Evolutionary conservation across 2,113 vertebrate species (phyloP), one percentile per base, ranked within the genome.

Genomic region (Myrmophylax atrothorax): DNA sequence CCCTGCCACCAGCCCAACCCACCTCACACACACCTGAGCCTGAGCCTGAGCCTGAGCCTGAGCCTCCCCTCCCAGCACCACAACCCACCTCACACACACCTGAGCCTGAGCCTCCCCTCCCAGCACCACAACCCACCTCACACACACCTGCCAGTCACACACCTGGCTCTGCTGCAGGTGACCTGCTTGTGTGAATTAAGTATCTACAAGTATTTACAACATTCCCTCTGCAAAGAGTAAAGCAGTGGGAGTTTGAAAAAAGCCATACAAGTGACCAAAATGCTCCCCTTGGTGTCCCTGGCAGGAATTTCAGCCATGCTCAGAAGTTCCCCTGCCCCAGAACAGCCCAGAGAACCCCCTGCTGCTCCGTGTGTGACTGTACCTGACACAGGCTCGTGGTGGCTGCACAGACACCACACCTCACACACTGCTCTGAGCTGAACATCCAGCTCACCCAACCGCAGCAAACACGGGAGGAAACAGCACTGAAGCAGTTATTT

Each of bases 71-170:
- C 38, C 38, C 38, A 40, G 38, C 38, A 40, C 38, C 38, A 40
- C 38, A 40, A 40, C 38, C 38, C 38, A 40, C 38, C 38, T 40
- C 38, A 40, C 38, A 40, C 38, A 40, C 38, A 40, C 38, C 38
- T 40, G 38, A 40, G 38, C 38, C 38, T 40, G 38, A 40, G 38
- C 0, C 14, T 2, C 29, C 1, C 0, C 76, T n/a, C 25, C 46
- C 95, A 89, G 90, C 69, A 83, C 95, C 92, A 87, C 91, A 96
- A 53, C 49, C 94, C 58, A 59, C 89, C 40, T 12, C 3, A 60
- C 55, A 58, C 29, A 12, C 52, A 23, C 9, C 7, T 3, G 24
- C 6, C 6, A 18, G 22, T 33, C 46, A 40, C 22, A 22, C 37
- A 49, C 23, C 23, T 3, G 3, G 4, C 28, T 50, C 74, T 52